These are phyloP conservation scores for Glandiceps talaboti DNA, from an alignment of 53 echinoderm and acorn worm species.

Conservation along the genomic window DNA sequence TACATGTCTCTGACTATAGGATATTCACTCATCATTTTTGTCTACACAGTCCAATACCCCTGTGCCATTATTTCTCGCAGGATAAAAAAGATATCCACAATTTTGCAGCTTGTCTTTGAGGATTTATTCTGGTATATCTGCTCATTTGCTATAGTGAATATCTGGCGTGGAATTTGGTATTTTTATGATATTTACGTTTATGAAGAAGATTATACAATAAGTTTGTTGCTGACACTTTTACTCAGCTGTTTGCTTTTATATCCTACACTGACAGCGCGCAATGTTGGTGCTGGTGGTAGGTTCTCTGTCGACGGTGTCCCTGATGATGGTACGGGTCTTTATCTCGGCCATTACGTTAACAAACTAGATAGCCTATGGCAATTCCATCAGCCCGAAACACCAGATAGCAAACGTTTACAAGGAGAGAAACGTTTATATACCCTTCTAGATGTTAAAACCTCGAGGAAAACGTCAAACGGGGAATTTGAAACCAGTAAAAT, in stretches of 20 bases:
- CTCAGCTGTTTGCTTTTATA: no score
- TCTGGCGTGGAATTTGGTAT: not conserved
- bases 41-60: not conserved
- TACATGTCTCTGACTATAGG: not conserved
- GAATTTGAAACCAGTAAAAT: no score
- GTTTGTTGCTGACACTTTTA: not conserved
- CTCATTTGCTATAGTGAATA: not conserved
- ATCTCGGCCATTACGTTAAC: not conserved
- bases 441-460: no score
- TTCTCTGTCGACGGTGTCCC: not conserved
- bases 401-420: no score
- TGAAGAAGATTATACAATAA: not conserved
- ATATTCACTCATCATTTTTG: no score
- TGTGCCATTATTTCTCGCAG: not conserved
- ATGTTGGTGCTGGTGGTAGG: not conserved
- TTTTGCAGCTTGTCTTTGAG: not conserved
- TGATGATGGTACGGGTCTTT: not conserved
- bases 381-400: no score
- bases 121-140: not conserved
- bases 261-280: not conserved
- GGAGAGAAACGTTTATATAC: no score
- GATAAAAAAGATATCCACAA: not conserved
- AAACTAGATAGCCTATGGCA: no score
- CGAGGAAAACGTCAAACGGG: no score
- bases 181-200: not conserved